Conservation (phyloP, 2,113 vertebrate species). For the Pelecanoides urinatrix region DNA sequence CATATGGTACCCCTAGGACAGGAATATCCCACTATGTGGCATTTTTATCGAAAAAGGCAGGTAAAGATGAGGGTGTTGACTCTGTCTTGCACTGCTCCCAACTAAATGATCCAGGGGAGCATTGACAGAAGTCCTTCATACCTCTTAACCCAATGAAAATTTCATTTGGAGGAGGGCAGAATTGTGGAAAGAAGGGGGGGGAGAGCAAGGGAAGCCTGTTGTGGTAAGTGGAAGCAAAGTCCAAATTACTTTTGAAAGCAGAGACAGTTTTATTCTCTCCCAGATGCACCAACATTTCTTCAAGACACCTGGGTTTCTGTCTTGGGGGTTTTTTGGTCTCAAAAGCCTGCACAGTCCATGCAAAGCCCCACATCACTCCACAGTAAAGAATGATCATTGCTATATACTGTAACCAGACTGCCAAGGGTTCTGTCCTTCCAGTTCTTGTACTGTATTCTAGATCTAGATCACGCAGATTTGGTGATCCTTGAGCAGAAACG, state of each 20-base stretch:
- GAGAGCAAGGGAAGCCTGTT: not conserved
- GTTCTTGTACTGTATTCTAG: not conserved
- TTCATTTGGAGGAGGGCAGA: not conserved
- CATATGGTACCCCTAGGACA: not conserved
- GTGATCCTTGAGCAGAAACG: not conserved
- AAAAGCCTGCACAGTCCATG: not conserved
- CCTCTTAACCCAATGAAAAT: not conserved
- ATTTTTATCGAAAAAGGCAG: not conserved
- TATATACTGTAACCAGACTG: not conserved
- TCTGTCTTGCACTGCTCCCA: not conserved
- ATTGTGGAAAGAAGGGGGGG: not conserved
- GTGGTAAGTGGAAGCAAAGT: not conserved
- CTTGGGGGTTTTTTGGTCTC: not conserved
- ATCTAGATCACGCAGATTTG: rapidly evolving
- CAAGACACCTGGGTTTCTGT: not conserved
- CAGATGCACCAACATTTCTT: not conserved
- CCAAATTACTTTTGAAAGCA: not conserved
- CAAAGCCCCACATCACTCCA: not conserved
- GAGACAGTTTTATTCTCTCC: not conserved
- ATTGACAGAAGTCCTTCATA: not conserved
- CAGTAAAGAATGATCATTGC: not conserved
- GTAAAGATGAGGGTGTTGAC: not conserved
- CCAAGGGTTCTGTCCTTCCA: not conserved
- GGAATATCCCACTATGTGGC: not conserved
- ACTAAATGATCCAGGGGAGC: not conserved